Conservation (phyloP, 64 coral and sea anemone genomes). For the Cladopsammia gracilis region DNA sequence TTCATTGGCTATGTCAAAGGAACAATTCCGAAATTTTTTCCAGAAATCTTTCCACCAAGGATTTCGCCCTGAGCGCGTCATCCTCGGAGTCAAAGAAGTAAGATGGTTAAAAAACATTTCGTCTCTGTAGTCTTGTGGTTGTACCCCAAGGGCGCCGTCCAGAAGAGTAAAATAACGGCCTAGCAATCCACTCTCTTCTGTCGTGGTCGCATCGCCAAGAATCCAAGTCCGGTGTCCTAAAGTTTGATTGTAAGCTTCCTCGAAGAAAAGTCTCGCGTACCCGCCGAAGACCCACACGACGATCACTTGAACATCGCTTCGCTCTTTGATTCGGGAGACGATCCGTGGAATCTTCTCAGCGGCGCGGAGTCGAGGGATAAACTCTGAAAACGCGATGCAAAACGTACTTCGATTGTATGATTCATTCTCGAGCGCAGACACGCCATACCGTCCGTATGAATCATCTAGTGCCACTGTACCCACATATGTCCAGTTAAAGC, state of each 20-base stretch:
- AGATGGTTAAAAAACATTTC: background rate
- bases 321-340: background rate
- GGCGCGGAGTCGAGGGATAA: conserved; percentile 4
- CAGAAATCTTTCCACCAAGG: conserved; percentile 58
- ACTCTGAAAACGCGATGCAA: conserved; percentile 53
- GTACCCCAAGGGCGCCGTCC: conserved; percentile 25
- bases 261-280: background rate
- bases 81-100: background rate
- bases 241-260: background rate
- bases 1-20: background rate
- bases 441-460: conserved; percentile 39
- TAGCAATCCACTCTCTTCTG: background rate
- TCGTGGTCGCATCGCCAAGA: conserved; percentile 22
- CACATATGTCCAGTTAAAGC: conserved; percentile 40
- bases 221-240: conserved; percentile 8
- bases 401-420: conserved; percentile 30
- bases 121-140: background rate
- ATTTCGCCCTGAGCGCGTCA: background rate
- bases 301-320: conserved; percentile 26
- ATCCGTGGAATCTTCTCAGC: background rate
- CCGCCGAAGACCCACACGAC: conserved; percentile 24
- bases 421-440: conserved; percentile 31
- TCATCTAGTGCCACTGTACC: conserved; percentile 40
- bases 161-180: background rate
- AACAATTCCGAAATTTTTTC: conserved; percentile 5